Conservation (phyloP, 30 jellyfish, hydroid and myxozoan genomes). For the Chrysaora quinquecirrha region DNA sequence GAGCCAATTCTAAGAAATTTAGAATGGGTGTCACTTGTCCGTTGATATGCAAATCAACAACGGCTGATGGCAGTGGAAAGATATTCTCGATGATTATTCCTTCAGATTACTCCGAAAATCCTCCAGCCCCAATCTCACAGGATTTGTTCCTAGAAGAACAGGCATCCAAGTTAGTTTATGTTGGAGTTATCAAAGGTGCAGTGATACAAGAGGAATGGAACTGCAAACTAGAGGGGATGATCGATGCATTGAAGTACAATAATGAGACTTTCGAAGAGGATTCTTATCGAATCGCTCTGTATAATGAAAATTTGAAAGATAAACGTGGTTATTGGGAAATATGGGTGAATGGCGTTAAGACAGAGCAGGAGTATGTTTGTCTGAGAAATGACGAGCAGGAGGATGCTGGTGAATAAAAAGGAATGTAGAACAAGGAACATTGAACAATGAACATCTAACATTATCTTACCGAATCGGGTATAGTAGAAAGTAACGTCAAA, state of each 20-base stretch:
- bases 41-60: slow-evolving; percentile 23
- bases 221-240: neutral
- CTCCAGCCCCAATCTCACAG: slow-evolving; percentile 69
- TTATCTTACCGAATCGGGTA: no score
- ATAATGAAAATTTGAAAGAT: neutral
- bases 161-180: slow-evolving; percentile 57
- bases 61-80: slow-evolving; percentile 13
- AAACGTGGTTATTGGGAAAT: neutral
- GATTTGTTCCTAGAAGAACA: slow-evolving; percentile 76
- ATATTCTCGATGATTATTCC: slow-evolving; percentile 80
- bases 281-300: neutral
- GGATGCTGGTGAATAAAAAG: neutral
- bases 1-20: slow-evolving; percentile 24
- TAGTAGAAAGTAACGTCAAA: no score
- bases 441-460: no score
- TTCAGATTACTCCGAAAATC: slow-evolving; percentile 35
- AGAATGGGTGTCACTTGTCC: slow-evolving; percentile 24
- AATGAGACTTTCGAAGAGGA: neutral
- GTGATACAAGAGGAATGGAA: slow-evolving; percentile 9
- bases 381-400: neutral
- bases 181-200: slow-evolving; percentile 19
- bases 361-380: slow-evolving; percentile 5
- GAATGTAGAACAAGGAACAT: no score
- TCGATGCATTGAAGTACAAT: neutral
- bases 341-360: neutral